Percentiles rank a stretch among this genome's conserved stretches.
Evolutionary conservation across 2,888 invertebrate genomes (phyloP).

Genomic region (Ctena decussata): DNA sequence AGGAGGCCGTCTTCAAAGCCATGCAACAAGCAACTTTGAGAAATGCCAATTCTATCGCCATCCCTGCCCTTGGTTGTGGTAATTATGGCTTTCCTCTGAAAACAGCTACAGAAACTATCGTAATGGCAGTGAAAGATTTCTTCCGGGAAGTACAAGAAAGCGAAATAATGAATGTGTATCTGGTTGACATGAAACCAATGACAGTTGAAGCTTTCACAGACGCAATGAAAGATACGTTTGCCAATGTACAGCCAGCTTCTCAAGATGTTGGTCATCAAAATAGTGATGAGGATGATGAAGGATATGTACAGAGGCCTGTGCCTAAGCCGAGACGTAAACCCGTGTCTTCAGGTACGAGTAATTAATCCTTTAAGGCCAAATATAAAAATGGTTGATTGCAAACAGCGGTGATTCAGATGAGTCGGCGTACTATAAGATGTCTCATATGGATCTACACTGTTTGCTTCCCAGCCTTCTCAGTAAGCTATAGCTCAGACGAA

Average conservation of each 20-base stretch:
- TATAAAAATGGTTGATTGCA: too few relatives aligned
- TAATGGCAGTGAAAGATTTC: conserved; percentile 52
- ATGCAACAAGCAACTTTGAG: conserved; percentile 47
- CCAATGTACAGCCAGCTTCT: not conserved
- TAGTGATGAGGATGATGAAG: not conserved
- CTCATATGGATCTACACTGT: too few relatives aligned
- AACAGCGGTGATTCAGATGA: too few relatives aligned
- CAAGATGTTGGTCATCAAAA: not conserved
- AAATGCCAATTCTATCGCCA: conserved; percentile 64
- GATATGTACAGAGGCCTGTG: too few relatives aligned
- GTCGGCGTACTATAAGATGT: too few relatives aligned
- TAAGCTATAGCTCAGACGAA: too few relatives aligned
- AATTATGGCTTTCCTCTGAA: conserved; percentile 35
- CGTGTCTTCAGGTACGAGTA: too few relatives aligned
- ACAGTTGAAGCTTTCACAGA: conserved; percentile 58
- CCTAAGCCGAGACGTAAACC: too few relatives aligned
- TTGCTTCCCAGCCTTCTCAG: too few relatives aligned
- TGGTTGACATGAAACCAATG: conserved; percentile 62
- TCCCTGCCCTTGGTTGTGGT: conserved; percentile 80
- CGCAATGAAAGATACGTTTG: conserved; percentile 33
- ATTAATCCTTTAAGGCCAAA: too few relatives aligned
- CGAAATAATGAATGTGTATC: conserved; percentile 49
- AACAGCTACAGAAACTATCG: conserved; percentile 40
- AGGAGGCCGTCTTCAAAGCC: conserved; percentile 54
- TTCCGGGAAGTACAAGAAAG: conserved; percentile 51